Evolutionary conservation across 2,797 vertebrate species (phyloP).

Genomic region (Loris lydekkerianus): DNA sequence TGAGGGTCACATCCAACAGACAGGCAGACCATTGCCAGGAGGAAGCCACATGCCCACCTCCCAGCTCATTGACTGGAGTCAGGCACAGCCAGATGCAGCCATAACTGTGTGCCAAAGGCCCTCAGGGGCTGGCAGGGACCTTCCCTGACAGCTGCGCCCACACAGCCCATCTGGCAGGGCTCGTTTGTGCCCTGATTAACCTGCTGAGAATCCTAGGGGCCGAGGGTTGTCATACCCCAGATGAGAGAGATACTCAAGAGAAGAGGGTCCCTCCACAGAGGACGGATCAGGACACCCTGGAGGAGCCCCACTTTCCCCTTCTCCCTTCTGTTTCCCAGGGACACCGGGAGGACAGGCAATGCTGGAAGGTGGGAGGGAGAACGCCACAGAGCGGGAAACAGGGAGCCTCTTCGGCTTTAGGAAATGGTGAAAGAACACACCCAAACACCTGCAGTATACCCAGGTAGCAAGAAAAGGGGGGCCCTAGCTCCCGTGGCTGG

Average conservation of each 20-base stretch:
- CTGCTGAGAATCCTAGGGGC: background rate
- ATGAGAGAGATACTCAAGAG: background rate
- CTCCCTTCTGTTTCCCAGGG: background rate
- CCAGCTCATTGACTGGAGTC: conserved; percentile 32
- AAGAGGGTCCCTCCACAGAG: background rate
- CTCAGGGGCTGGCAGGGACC: background rate
- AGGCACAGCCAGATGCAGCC: conserved; percentile 33
- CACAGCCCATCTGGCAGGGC: conserved; percentile 51
- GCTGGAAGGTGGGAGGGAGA: background rate
- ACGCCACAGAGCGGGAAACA: background rate
- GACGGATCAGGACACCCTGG: background rate
- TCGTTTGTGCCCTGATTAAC: background rate
- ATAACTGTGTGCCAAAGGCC: background rate
- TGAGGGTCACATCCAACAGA: background rate
- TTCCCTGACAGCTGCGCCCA: background rate
- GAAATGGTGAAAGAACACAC: background rate
- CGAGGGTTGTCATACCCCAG: background rate
- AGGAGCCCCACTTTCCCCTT: background rate
- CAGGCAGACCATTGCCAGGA: conserved; percentile 52
- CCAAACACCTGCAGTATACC: background rate
- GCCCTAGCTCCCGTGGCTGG: background rate
- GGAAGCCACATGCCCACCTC: conserved; percentile 50
- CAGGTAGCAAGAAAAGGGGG: background rate
- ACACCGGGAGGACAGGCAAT: background rate
- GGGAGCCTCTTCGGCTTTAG: background rate